Evolutionary conservation across 2,888 invertebrate genomes (phyloP).

Genomic region (Nycteola revayana): DNA sequence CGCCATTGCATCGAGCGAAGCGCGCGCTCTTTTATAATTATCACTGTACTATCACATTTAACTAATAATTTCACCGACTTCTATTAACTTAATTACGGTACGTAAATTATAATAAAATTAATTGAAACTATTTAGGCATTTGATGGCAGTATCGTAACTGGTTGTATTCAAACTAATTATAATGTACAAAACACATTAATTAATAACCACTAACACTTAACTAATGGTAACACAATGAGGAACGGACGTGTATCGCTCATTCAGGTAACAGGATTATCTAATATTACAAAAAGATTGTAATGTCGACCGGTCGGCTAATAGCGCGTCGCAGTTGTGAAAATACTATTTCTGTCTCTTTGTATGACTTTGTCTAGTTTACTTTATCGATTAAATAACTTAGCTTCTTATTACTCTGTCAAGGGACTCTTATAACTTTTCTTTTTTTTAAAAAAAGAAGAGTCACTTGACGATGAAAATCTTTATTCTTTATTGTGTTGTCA

Average conservation of each 20-base stretch:
- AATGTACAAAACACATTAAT: slow-evolving; percentile 66
- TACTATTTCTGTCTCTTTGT: no score
- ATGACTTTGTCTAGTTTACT: slow-evolving; percentile 11
- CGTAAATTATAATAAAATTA: slow-evolving; percentile 61
- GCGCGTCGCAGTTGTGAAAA: slow-evolving; percentile 10
- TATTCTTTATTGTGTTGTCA: no score
- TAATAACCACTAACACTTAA: slow-evolving; percentile 69
- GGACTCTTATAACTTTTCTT: no score
- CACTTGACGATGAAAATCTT: no score
- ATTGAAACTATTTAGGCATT: slow-evolving; percentile 78
- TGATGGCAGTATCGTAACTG: slow-evolving; percentile 80
- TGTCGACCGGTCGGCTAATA: slow-evolving; percentile 28
- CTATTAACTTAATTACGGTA: slow-evolving; percentile 59
- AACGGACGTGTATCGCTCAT: slow-evolving; percentile 75
- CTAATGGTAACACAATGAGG: slow-evolving; percentile 80
- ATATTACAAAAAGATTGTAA: slow-evolving; percentile 32
- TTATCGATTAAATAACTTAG: no score
- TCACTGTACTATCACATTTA: slow-evolving; percentile 77
- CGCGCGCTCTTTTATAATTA: slow-evolving; percentile 45
- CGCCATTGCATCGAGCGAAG: slow-evolving; percentile 7
- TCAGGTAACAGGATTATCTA: slow-evolving; percentile 72
- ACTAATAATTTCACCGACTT: slow-evolving; percentile 74
- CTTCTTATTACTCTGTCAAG: no score
- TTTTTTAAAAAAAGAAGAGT: no score
- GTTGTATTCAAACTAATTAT: slow-evolving; percentile 74